Percentiles rank a stretch among this genome's conserved stretches.
phyloP scores from a whole-genome alignment of 2,888 invertebrate species.

The Sylvicola cinctus region DNA sequence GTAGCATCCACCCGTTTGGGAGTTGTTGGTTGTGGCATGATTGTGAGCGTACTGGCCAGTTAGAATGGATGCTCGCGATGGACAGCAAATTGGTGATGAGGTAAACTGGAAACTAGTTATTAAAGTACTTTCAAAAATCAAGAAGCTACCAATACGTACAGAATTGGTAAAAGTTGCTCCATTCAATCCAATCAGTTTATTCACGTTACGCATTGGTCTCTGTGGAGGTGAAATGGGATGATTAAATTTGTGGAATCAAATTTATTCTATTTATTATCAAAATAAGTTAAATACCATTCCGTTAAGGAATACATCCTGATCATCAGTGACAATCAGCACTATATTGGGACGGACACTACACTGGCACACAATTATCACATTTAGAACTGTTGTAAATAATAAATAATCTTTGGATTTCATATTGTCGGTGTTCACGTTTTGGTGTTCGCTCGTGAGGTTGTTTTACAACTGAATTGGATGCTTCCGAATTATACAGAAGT shows the following conservation, averaged over 20 bases:
- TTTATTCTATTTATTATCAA: too few species aligned
- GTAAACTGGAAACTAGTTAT: constrained; percentile 40
- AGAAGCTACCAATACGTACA: constrained; percentile 29
- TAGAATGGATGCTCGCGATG: constrained; percentile 68
- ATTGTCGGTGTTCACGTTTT: too few species aligned
- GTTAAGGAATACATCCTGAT: constrained; percentile 61
- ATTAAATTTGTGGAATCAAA: too few species aligned
- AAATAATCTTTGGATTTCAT: too few species aligned
- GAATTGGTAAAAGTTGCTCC: constrained; percentile 55
- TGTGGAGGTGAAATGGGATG: too few species aligned
- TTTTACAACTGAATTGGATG: too few species aligned
- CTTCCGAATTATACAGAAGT: too few species aligned
- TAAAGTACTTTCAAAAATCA: constrained; percentile 1
- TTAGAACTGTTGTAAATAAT: background rate
- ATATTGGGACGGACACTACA: constrained; percentile 38
- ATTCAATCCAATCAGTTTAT: constrained; percentile 34
- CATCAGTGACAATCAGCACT: constrained; percentile 61
- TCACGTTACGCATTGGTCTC: constrained; percentile 45
- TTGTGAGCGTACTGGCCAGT: constrained; percentile 75
- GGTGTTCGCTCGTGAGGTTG: too few species aligned
- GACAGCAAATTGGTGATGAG: constrained; percentile 73
- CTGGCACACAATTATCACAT: constrained; percentile 3
- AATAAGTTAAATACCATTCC: constrained; percentile 64
- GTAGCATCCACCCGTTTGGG: constrained; percentile 56
- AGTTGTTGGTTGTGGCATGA: constrained; percentile 58